Conservation (phyloP, 37 sponge, comb jelly and placozoan species). For the Dysidea cf. avara region DNA sequence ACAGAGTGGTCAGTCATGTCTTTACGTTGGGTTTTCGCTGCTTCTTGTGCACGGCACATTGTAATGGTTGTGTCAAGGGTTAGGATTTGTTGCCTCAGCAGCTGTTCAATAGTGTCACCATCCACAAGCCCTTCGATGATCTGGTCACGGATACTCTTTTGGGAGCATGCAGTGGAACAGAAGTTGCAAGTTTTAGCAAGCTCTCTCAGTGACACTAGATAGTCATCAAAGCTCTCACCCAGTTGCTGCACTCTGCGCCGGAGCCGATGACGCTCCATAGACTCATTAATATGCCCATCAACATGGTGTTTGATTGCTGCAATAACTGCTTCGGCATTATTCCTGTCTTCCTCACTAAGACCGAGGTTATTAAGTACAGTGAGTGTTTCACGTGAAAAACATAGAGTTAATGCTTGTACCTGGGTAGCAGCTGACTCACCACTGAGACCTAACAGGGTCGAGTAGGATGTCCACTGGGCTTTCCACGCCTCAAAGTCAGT, state of each 20-base stretch:
- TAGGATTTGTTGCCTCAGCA: background rate
- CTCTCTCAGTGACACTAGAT: conserved; percentile 22
- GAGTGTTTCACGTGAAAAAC: conserved; percentile 34
- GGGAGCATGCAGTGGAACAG: conserved; percentile 28
- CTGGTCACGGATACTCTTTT: conserved; percentile 36
- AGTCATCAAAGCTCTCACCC: conserved; percentile 27
- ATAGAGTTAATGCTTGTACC: conserved; percentile 34
- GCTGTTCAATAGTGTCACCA: conserved; percentile 28
- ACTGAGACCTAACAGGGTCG: conserved; percentile 19
- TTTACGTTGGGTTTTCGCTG: conserved; percentile 19
- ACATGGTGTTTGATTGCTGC: conserved; percentile 3
- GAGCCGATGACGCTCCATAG: conserved; percentile 17
- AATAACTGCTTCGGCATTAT: background rate
- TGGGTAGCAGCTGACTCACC: background rate
- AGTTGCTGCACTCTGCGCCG: conserved; percentile 17
- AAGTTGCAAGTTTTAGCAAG: conserved; percentile 44
- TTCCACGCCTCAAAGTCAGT: conserved; percentile 38
- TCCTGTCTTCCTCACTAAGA: conserved; percentile 3
- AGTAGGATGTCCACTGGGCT: conserved; percentile 33
- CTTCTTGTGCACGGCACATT: conserved; percentile 38
- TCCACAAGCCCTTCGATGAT: conserved; percentile 37
- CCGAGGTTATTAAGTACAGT: conserved; percentile 34
- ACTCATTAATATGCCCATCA: conserved; percentile 18
- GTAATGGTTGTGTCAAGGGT: conserved; percentile 12
- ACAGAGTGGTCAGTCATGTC: conserved; percentile 8